Conservation (phyloP, 2,888 invertebrate species). For the Anodontia alba region DNA sequence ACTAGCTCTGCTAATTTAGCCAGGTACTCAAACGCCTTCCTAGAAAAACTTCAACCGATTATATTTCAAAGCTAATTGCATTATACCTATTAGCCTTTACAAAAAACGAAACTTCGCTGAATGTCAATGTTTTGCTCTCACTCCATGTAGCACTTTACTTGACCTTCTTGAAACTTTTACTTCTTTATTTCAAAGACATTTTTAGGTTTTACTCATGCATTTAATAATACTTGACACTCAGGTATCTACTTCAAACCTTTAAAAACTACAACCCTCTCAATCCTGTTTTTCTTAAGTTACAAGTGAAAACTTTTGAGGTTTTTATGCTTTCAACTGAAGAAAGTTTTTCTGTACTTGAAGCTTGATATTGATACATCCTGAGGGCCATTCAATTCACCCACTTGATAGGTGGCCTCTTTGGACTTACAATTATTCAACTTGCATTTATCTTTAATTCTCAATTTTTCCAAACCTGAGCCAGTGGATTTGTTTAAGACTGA, state of each 20-base stretch:
- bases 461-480: too few relatives aligned
- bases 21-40: too few relatives aligned
- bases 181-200: slow-evolving; percentile 1
- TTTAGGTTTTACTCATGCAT: slow-evolving; percentile 15
- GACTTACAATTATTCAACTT: not conserved
- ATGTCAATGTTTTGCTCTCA: not conserved
- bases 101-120: too few relatives aligned
- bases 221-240: slow-evolving; percentile 5
- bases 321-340: not conserved
- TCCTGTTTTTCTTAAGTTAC: slow-evolving; percentile 7
- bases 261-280: not conserved
- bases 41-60: too few relatives aligned
- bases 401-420: not conserved
- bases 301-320: not conserved
- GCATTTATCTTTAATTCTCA: too few relatives aligned
- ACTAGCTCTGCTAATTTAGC: too few relatives aligned
- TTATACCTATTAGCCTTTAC: not conserved
- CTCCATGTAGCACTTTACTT: not conserved
- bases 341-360: slow-evolving; percentile 1
- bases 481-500: too few relatives aligned
- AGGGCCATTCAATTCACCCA: not conserved
- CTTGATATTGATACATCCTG: slow-evolving; percentile 1
- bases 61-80: slow-evolving; percentile 13
- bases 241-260: slow-evolving; percentile 3
- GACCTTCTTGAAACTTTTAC: slow-evolving; percentile 17